These are phyloP conservation scores for Ennomos erosarius DNA, from an alignment of 2,888 invertebrate species.

Conservation along the genomic window DNA sequence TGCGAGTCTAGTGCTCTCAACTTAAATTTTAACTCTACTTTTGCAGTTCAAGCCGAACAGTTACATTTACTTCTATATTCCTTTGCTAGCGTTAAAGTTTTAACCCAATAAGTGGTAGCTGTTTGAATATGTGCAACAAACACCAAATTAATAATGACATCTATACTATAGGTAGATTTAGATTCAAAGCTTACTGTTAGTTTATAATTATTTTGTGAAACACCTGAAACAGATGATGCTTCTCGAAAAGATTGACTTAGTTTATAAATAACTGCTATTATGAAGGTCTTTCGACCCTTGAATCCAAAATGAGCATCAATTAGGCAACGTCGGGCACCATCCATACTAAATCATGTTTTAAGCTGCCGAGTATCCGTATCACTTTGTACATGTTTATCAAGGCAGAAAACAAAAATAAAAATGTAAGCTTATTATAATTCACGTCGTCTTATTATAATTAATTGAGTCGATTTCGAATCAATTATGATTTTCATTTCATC, in stretches of 20 bases:
- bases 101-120: conserved; percentile 12
- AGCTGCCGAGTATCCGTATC: conserved; percentile 15
- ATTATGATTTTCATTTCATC: conserved; percentile 38
- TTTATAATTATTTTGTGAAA: conserved; percentile 25
- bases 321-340: conserved; percentile 59
- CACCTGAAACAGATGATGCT: conserved; percentile 14
- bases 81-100: conserved; percentile 12
- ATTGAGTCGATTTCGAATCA: conserved; percentile 26
- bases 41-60: conserved; percentile 10
- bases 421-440: conserved; percentile 15
- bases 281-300: conserved; percentile 68
- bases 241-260: conserved; percentile 33
- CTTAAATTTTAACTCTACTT: conserved; percentile 14
- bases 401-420: conserved; percentile 21
- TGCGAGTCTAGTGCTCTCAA: neutral
- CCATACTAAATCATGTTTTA: conserved; percentile 38
- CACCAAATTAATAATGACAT: neutral
- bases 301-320: conserved; percentile 74
- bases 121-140: conserved; percentile 12
- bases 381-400: conserved; percentile 17
- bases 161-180: conserved; percentile 2
- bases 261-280: conserved; percentile 65
- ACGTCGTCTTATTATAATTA: conserved; percentile 12
- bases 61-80: conserved; percentile 13
- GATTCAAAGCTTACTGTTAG: conserved; percentile 23